Evolutionary conservation across 2,888 invertebrate species (phyloP).

Genomic region (Pasiphila rectangulata): DNA sequence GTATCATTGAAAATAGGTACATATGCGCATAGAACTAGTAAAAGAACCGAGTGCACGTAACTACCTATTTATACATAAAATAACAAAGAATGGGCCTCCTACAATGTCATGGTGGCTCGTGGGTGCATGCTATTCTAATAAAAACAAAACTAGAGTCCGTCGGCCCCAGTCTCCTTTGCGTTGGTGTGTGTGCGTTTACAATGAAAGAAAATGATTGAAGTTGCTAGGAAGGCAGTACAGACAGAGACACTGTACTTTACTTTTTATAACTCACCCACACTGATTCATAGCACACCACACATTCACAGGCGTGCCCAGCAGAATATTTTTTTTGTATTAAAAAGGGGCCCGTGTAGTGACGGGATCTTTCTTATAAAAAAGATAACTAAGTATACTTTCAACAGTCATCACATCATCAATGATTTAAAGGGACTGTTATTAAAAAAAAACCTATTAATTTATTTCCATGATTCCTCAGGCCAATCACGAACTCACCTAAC

Average conservation of each 20-base stretch:
- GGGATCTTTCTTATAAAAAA: constrained; percentile 26
- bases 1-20: too few species aligned
- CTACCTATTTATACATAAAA: background rate
- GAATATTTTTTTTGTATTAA: constrained; percentile 48
- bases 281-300: constrained; percentile 29
- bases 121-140: constrained; percentile 56
- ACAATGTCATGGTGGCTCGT: background rate
- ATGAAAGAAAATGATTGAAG: constrained; percentile 49
- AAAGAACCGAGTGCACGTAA: too few species aligned
- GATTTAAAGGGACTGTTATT: too few species aligned
- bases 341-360: constrained; percentile 55
- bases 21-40: too few species aligned
- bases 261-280: constrained; percentile 39
- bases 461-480: too few species aligned
- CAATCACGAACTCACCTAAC: background rate
- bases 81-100: background rate
- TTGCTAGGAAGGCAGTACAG: constrained; percentile 25
- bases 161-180: constrained; percentile 42
- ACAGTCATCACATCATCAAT: too few species aligned
- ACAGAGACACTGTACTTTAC: constrained; percentile 21
- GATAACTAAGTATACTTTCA: background rate
- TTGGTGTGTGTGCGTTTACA: constrained; percentile 48
- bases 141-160: constrained; percentile 57
- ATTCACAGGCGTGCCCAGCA: constrained; percentile 37
- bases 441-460: too few species aligned